Conservation (phyloP, 2,797 vertebrate genomes). For the Xerus rutilus region DNA sequence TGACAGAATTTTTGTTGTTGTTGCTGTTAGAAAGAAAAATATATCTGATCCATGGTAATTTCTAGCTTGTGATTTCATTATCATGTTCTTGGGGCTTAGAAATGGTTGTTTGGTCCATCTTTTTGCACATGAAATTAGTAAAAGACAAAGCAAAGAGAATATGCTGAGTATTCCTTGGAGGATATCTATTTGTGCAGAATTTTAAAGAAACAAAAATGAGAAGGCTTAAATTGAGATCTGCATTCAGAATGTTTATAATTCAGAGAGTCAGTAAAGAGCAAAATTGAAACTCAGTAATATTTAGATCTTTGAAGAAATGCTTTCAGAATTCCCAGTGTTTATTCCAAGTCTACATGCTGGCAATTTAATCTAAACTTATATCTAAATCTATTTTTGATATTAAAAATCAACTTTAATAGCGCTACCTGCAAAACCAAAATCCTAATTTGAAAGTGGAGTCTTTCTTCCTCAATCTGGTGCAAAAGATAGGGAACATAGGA, state of each 20-base stretch:
- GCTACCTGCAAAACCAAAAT: slow-evolving; percentile 46
- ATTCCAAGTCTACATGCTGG: neutral
- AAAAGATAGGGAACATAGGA: neutral
- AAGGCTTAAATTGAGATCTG: slow-evolving; percentile 26
- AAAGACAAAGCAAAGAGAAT: slow-evolving; percentile 28
- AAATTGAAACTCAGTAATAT: slow-evolving; percentile 52
- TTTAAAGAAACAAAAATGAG: slow-evolving; percentile 44
- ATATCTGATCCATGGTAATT: neutral
- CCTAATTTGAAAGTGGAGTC: slow-evolving; percentile 11
- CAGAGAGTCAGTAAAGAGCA: slow-evolving; percentile 50
- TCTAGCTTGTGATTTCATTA: neutral
- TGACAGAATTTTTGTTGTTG: neutral
- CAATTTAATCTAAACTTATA: slow-evolving; percentile 29
- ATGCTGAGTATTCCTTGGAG: neutral
- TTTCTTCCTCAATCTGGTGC: neutral
- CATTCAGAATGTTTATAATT: slow-evolving; percentile 31
- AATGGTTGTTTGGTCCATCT: neutral
- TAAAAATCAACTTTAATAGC: neutral
- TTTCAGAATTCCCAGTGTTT: slow-evolving; percentile 1
- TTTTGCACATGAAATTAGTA: slow-evolving; percentile 27
- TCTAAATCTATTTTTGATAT: slow-evolving; percentile 56
- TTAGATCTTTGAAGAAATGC: slow-evolving; percentile 10
- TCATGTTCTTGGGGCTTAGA: neutral
- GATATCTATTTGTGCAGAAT: slow-evolving; percentile 21
- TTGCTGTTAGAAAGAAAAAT: neutral